phyloP scores from a whole-genome alignment of 2,797 vertebrate species.

The Borostomias antarcticus region DNA sequence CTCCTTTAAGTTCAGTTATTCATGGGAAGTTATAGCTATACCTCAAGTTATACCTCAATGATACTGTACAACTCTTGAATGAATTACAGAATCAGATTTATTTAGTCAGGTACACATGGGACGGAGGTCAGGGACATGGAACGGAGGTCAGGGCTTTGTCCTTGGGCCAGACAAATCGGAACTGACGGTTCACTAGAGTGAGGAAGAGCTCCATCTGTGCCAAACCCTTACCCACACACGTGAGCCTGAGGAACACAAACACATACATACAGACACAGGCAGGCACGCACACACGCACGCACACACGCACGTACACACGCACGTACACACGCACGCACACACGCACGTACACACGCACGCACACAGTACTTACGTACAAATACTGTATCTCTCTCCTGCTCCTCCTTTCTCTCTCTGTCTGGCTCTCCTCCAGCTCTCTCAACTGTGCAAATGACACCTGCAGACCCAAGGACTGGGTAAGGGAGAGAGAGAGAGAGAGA shows the following conservation, averaged over 20 bases:
- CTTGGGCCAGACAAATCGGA: conserved; percentile 21
- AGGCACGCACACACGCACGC: neutral
- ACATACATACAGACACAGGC: neutral
- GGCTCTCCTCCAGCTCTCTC: too few species aligned
- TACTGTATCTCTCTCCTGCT: neutral
- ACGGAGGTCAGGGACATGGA: neutral
- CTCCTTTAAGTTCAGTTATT: too few species aligned
- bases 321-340: too few species aligned
- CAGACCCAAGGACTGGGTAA: neutral
- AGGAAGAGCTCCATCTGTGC: conserved; percentile 31
- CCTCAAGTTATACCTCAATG: neutral
- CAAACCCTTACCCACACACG: conserved; percentile 14
- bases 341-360: too few species aligned
- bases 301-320: too few species aligned
- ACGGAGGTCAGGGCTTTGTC: neutral
- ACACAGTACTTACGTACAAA: too few species aligned
- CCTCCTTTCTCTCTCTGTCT: too few species aligned
- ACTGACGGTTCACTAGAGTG: conserved; percentile 17
- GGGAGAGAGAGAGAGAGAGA: neutral
- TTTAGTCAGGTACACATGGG: too few species aligned
- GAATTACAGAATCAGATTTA: too few species aligned
- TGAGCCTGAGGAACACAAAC: conserved; percentile 3
- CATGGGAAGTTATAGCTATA: too few species aligned
- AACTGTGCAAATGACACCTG: neutral
- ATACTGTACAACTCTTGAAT: neutral